Base-by-base conservation (phyloP, 2,113 vertebrate genomes). In the Lepisosteus osseus region DNA sequence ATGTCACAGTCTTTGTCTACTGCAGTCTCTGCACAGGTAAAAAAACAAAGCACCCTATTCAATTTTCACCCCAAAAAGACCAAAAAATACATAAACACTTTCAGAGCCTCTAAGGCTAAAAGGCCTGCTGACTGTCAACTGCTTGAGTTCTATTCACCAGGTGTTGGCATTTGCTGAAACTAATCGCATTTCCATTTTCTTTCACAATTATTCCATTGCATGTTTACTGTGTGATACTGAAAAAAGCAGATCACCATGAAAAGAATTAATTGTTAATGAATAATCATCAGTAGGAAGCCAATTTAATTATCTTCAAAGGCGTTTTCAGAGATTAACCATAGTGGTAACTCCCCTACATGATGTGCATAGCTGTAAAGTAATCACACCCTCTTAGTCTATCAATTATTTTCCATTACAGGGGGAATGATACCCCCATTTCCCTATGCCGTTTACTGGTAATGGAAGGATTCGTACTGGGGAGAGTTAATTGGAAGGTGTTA, bases 221-320 rank as follows among this genome's bases (percentile, higher is more conserved):
- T 89, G 90, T 91, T 92, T 93, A 86, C 86, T 82, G 89, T 88
- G 88, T 90, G 87, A 92, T 91, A 85, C 89, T 87, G 91, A 91
- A 90, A 88, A 84, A 92, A 90, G 88, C 86, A 87, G 86, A 90
- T 91, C 89, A 91, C 88, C 80, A 82, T 89, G 90, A 57, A 91
- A 90, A 85, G 89, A 92, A 91, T 92, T 90, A 91, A 91, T 87
- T 89, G 91, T 92, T 94, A 95, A 94, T 94, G 92, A 93, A 92
- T 92, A 93, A 91, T 92, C 88, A 92, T 92, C 91, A 86, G 91
- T 91, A 85, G 92, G 91, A 92, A 92, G 93, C 90, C 92, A 91
- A 91, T 94, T 93, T 92, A 91, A 94, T 93, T 92, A 93, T 92
- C 88, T 93, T 94, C 87, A 90, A 94, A 94, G 92, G 91, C 88